Conservation (phyloP, 1,140 invertebrate genomes). For the Hermetia illucens region DNA sequence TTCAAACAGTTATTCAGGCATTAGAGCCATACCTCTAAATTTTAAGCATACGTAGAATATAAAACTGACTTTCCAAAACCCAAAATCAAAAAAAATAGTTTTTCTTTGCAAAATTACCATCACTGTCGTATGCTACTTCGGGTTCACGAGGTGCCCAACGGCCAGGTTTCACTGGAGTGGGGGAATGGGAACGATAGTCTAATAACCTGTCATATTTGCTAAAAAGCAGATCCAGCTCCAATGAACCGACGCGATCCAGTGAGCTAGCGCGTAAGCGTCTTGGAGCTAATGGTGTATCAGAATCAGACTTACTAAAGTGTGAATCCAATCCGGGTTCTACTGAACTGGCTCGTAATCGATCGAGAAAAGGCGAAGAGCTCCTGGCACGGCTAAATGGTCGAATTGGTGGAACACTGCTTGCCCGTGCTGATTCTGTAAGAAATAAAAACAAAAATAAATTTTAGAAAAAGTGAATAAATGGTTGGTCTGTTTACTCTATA, state of each 20-base stretch:
- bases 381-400: not conserved
- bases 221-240: constrained; percentile 36
- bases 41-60: too few species aligned
- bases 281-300: too few species aligned
- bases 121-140: constrained; percentile 52
- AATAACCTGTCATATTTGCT: constrained; percentile 34
- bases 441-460: not conserved
- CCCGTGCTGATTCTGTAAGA: constrained; percentile 10
- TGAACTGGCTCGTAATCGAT: too few species aligned
- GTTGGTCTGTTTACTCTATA: too few species aligned
- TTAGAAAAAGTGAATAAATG: not conserved
- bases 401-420: constrained; percentile 4
- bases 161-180: constrained; percentile 50
- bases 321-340: too few species aligned
- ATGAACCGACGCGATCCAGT: constrained; percentile 31
- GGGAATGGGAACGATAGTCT: constrained; percentile 38
- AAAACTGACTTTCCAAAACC: too few species aligned
- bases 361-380: not conserved
- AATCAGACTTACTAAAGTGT: too few species aligned
- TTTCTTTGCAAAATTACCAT: constrained; percentile 36
- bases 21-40: too few species aligned
- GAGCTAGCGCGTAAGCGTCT: constrained; percentile 30
- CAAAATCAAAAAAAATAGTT: not conserved
- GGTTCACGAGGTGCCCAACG: constrained; percentile 44
- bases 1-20: too few species aligned